Percentiles rank a stretch among this genome's conserved stretches.
These are phyloP conservation scores for Cichlasoma orientale DNA, from an alignment of 2,797 vertebrate genomes.

Conservation along the genomic window DNA sequence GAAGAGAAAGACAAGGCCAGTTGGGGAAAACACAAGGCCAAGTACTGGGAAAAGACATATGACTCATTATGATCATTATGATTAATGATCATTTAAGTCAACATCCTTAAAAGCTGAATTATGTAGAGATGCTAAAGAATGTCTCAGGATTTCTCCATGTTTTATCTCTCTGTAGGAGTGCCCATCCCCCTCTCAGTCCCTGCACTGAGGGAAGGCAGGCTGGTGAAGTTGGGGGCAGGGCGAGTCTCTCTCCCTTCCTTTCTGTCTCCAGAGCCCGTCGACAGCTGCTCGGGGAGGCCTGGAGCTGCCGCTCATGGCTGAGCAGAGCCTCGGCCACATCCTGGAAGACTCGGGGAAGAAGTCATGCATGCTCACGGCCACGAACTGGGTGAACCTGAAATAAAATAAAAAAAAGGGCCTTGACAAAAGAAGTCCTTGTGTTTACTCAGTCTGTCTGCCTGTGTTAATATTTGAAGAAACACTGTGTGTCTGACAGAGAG, in stretches of 20 bases:
- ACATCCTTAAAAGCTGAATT: conserved; percentile 12
- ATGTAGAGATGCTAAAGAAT: conserved; percentile 25
- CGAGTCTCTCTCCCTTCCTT: conserved; percentile 42
- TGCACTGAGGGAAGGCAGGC: conserved; percentile 60
- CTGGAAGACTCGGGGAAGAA: conserved; percentile 46
- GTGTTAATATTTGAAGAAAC: conserved; percentile 73
- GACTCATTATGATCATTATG: neutral
- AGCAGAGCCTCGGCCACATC: conserved; percentile 54
- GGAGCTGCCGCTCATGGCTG: conserved; percentile 56
- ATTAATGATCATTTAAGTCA: neutral
- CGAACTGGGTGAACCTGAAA: conserved; percentile 33
- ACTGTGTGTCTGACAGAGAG: conserved; percentile 10
- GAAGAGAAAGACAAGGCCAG: conserved; percentile 30
- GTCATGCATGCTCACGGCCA: conserved; percentile 22
- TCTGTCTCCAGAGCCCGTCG: conserved; percentile 59
- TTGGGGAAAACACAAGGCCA: conserved; percentile 17
- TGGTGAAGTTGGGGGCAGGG: conserved; percentile 75
- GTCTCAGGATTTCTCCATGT: conserved; percentile 29
- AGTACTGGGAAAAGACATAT: neutral
- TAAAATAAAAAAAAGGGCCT: neutral
- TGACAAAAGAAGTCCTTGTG: conserved; percentile 52
- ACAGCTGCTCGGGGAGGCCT: conserved; percentile 75
- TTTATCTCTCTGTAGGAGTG: conserved; percentile 6
- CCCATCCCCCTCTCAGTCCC: conserved; percentile 72
- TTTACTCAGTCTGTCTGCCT: conserved; percentile 70